These are phyloP conservation scores for Chascanopsetta lugubris DNA, from an alignment of 2,113 vertebrate genomes.

Conservation along the genomic window DNA sequence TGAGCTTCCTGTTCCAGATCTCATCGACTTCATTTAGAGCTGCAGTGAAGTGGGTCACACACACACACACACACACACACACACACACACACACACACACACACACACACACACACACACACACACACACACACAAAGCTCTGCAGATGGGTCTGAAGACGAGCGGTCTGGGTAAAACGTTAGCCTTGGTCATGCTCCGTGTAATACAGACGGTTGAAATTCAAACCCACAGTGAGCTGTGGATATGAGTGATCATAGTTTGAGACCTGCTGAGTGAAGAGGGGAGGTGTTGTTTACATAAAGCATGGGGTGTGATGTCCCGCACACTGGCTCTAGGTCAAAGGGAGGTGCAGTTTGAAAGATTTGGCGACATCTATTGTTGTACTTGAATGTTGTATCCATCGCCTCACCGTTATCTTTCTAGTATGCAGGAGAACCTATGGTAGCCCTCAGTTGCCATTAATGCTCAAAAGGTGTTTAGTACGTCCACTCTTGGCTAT, in stretches of 20 bases:
- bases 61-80: too few species aligned
- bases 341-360: too few species aligned
- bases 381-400: too few species aligned
- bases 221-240: conserved; percentile 1
- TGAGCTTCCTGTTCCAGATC: conserved; percentile 50
- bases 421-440: too few species aligned
- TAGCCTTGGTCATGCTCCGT: not conserved
- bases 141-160: conserved; percentile 8
- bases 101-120: too few species aligned
- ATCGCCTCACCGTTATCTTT: too few species aligned
- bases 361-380: too few species aligned
- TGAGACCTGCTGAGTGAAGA: not conserved
- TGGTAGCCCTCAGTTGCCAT: too few species aligned
- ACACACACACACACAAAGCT: conserved; percentile 30
- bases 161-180: conserved; percentile 21
- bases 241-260: conserved; percentile 4
- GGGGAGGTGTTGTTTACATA: conserved; percentile 16
- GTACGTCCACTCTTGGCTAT: too few species aligned
- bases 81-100: too few species aligned
- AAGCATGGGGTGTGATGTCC: conserved; percentile 10
- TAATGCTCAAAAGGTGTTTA: too few species aligned
- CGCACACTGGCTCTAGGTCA: conserved; percentile 19
- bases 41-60: conserved; percentile 42
- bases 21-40: conserved; percentile 46
- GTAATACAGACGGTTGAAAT: conserved; percentile 8